Evolutionary conservation across 2,888 invertebrate species (phyloP).

Genomic region (Itoplectis maculator): DNA sequence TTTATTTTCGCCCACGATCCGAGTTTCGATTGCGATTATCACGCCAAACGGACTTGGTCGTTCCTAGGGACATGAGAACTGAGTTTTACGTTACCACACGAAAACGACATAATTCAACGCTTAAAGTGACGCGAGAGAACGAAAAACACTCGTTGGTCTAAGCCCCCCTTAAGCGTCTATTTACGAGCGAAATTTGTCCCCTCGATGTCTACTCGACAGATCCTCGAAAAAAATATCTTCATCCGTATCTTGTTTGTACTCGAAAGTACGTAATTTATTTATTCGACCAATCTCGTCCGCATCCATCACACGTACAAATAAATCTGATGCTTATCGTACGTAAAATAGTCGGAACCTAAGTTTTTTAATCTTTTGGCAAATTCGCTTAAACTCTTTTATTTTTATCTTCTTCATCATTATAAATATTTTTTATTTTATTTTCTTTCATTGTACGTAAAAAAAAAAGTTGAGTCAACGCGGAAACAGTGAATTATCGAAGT

Average conservation of each 20-base stretch:
- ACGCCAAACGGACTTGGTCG: slow-evolving; percentile 16
- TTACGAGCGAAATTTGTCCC: slow-evolving; percentile 41
- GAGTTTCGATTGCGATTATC: slow-evolving; percentile 19
- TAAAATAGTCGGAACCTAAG: not conserved
- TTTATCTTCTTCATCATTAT: no score
- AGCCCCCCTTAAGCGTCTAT: slow-evolving; percentile 40
- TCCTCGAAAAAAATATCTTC: slow-evolving; percentile 48
- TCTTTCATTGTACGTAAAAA: no score
- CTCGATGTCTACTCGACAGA: slow-evolving; percentile 11
- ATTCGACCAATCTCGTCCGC: slow-evolving; percentile 1
- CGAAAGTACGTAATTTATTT: slow-evolving; percentile 14
- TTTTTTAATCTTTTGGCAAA: not conserved
- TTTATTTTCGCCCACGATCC: slow-evolving; percentile 20
- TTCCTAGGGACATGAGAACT: not conserved
- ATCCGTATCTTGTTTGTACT: slow-evolving; percentile 25
- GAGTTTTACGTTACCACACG: not conserved
- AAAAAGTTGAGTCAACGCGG: not conserved
- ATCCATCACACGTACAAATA: not conserved
- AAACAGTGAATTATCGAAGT: slow-evolving; percentile 64
- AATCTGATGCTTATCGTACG: not conserved
- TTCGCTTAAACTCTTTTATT: not conserved
- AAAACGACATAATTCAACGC: slow-evolving; percentile 19
- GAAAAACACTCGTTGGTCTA: slow-evolving; percentile 32
- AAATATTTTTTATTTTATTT: no score
- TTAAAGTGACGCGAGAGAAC: slow-evolving; percentile 12